A percentile compares a stretch with the other conserved stretches of the same genome.
phyloP scores from a whole-genome alignment of 1,140 invertebrate genomes.

The Amyelois transitella region DNA sequence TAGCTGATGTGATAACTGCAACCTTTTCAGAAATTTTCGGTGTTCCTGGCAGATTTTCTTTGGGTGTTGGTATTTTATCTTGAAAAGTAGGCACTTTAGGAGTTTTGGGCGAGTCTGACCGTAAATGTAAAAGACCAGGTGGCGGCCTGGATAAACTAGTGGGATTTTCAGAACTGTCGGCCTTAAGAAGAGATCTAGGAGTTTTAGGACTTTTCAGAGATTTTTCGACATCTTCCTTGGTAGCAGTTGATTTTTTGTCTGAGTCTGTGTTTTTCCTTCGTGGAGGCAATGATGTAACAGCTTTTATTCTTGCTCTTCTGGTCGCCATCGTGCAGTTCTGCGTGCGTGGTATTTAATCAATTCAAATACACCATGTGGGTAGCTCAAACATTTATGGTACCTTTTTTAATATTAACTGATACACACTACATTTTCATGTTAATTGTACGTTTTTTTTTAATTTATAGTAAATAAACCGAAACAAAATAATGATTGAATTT shows the following conservation, averaged over 20 bases:
- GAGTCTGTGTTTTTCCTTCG: constrained; percentile 51
- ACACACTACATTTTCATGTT: no score
- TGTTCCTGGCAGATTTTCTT: constrained; percentile 7
- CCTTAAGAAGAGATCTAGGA: constrained; percentile 10
- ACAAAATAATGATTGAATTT: no score
- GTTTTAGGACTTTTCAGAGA: constrained; percentile 27
- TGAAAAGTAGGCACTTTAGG: constrained; percentile 22
- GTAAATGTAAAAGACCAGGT: background rate
- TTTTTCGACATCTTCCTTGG: constrained; percentile 26
- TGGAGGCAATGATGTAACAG: constrained; percentile 55
- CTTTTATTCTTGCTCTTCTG: constrained; percentile 65
- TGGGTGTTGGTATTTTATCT: constrained; percentile 7
- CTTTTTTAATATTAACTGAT: no score
- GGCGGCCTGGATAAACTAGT: background rate
- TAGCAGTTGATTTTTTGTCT: constrained; percentile 22
- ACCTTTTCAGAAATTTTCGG: constrained; percentile 23
- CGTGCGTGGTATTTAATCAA: constrained; percentile 5
- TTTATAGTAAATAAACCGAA: no score
- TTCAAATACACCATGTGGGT: no score
- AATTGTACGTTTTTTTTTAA: no score
- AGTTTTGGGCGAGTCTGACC: constrained; percentile 4
- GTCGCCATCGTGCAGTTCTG: constrained; percentile 46
- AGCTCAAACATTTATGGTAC: background rate
- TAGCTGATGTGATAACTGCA: constrained; percentile 15
- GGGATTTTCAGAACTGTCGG: constrained; percentile 13